Conservation (phyloP, 2,797 vertebrate species). For the Cynopterus sphinx region DNA sequence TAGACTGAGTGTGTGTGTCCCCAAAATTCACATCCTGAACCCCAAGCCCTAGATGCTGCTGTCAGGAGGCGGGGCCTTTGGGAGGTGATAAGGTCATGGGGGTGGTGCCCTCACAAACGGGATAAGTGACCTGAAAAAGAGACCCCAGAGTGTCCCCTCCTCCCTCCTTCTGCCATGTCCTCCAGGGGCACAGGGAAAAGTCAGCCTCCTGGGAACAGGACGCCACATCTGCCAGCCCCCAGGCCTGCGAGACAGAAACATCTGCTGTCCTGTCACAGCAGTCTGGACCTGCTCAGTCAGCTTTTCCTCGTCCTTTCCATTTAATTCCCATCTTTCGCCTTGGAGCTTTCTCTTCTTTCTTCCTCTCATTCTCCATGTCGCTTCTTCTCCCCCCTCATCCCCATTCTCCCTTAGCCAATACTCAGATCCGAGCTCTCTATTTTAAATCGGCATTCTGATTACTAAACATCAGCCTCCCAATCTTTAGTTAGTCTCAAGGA, state of each 20-base stretch:
- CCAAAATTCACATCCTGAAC: not conserved
- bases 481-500: not conserved
- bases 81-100: not conserved
- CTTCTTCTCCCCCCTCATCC: not conserved
- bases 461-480: not conserved
- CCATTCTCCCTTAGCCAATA: not conserved
- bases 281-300: fast-evolving
- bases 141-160: not conserved
- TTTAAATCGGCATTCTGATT: not conserved
- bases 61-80: not conserved
- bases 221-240: not conserved
- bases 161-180: too few species aligned
- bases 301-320: not conserved
- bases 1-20: not conserved
- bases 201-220: not conserved
- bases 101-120: not conserved
- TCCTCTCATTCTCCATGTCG: not conserved
- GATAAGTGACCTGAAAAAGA: not conserved
- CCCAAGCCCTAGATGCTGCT: not conserved
- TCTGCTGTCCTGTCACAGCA: not conserved
- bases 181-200: not conserved
- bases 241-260: not conserved
- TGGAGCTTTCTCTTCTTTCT: not conserved
- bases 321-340: too few species aligned
- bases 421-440: fast-evolving